Base-by-base conservation (phyloP, 2,113 vertebrate species). In the Gambusia holbrooki region DNA sequence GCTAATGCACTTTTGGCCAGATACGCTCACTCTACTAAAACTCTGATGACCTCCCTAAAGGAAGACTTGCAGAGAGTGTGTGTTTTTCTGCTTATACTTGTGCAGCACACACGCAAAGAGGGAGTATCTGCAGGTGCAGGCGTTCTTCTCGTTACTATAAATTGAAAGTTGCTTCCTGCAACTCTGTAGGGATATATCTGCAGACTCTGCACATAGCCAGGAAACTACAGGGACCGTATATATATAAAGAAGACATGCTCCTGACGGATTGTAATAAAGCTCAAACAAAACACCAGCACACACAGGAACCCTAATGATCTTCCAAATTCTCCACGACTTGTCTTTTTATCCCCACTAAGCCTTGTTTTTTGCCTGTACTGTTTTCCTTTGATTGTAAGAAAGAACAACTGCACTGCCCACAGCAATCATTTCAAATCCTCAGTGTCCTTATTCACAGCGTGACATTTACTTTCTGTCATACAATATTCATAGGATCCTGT, bases 1-100 rank as follows among this genome's bases (percentile, higher is more conserved):
- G 69, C 87, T 87, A 82, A 90, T 89, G 84, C 74, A 79, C 77
- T 86, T 62, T 72, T n/a, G 73, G 61, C 69, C 27, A 54, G 67
- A 71, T 33, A 22, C 37, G 71, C 9, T 28, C 61, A 51, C 45
- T 54, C 25, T 58, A 29, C 76, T 80, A 25, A 62, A 32, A 75
- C 0, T 17, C 28, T 62, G 70, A 84, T 73, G 62, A 77, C 78
- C 71, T 83, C 65, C 62, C 67, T 1, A 48, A 70, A 64, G 70
- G 62, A 33, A 62, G 72, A 51, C 84, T 90, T 84, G 30, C 27
- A 27, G 11, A 82, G 69, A 73, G 48, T 87, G 80, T 69, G 0
- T 70, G 51, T 66, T 33, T 65, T 77, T 73, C 40, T 77, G 75
- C 78, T 66, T 66, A 37, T 19, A 33, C 66, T 66, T 62, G 35